Evolutionary conservation across 2,888 invertebrate genomes (phyloP).

Genomic region (Seladonia tumulorum): DNA sequence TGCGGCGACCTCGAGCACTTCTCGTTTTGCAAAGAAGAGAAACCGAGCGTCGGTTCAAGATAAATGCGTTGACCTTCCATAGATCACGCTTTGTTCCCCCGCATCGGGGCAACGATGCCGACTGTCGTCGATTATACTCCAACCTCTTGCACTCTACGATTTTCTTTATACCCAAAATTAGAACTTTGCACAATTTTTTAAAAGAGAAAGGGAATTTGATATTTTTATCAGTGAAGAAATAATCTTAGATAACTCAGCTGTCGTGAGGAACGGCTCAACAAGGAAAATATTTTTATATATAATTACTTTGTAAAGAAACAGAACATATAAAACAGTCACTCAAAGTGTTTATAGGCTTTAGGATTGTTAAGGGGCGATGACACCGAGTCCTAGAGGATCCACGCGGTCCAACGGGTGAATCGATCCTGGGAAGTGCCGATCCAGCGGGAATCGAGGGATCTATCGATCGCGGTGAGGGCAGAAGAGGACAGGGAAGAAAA

Average conservation of each 20-base stretch:
- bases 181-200: background rate
- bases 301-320: too few relatives aligned
- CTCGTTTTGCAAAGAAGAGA: background rate
- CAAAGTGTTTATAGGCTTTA: too few relatives aligned
- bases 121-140: too few relatives aligned
- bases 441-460: background rate
- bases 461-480: background rate
- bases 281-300: background rate
- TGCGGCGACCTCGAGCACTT: background rate
- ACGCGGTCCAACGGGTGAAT: background rate
- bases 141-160: background rate
- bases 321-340: background rate
- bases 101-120: background rate
- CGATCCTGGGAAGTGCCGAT: background rate
- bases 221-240: background rate
- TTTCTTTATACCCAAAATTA: background rate
- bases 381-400: background rate
- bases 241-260: background rate
- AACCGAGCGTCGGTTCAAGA: background rate
- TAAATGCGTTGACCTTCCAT: conserved; percentile 9
- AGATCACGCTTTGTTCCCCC: background rate
- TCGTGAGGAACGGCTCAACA: too few relatives aligned
- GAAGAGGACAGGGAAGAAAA: background rate
- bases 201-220: background rate
- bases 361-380: background rate